phyloP scores from a whole-genome alignment of 2,797 vertebrate species.

The Gymnocypris eckloni region DNA sequence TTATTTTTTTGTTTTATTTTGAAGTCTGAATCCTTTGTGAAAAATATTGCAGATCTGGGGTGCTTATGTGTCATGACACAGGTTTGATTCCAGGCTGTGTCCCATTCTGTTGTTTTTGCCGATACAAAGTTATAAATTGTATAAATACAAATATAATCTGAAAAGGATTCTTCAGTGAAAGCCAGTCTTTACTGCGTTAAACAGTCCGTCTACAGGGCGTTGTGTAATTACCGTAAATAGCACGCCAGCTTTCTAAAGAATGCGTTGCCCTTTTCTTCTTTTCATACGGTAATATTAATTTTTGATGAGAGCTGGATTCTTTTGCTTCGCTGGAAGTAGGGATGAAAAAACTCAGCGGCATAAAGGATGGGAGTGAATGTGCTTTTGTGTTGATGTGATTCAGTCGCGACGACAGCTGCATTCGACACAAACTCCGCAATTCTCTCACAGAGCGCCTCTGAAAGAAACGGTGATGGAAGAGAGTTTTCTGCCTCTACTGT shows the following conservation, averaged over 20 bases:
- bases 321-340: slow-evolving; percentile 8
- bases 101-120: background rate
- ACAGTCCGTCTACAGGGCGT: background rate
- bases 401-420: slow-evolving; percentile 23
- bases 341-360: slow-evolving; percentile 40
- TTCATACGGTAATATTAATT: slow-evolving; percentile 40
- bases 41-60: background rate
- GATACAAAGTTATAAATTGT: background rate
- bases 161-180: slow-evolving; percentile 16
- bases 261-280: slow-evolving; percentile 6
- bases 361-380: slow-evolving; percentile 49
- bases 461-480: slow-evolving; percentile 48
- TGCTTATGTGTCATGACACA: background rate
- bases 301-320: slow-evolving; percentile 40
- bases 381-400: slow-evolving; percentile 50
- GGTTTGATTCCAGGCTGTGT: background rate
- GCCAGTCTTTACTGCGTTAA: background rate
- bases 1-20: background rate
- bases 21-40: background rate
- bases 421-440: slow-evolving; percentile 33
- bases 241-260: background rate
- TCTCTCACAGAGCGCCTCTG: slow-evolving; percentile 37
- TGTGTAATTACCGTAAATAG: slow-evolving; percentile 29
- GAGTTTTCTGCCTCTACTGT: slow-evolving; percentile 42
- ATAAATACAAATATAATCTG: background rate